Conservation (phyloP, 1,140 invertebrate species). For the Andrena cerasifolii region DNA sequence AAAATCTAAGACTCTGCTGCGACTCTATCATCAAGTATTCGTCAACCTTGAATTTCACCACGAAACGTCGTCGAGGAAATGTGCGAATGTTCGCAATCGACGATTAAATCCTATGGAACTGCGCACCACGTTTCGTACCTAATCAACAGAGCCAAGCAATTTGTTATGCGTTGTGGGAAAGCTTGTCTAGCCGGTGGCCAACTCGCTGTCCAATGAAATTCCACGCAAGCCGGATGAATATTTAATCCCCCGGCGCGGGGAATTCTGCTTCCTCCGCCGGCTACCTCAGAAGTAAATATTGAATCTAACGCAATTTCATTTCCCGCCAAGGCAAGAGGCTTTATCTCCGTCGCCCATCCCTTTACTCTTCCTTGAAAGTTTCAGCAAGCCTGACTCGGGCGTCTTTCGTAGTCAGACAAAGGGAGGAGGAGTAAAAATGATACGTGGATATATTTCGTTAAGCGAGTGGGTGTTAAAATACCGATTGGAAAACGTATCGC, state of each 20-base stretch:
- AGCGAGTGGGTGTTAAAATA: too few species aligned
- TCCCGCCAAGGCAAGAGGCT: neutral
- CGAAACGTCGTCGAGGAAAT: neutral
- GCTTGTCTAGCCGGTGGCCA: neutral
- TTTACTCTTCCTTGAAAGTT: neutral
- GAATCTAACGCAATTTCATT: neutral
- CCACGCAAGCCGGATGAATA: neutral
- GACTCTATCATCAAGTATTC: too few species aligned
- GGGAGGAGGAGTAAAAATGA: too few species aligned
- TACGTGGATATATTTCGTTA: too few species aligned
- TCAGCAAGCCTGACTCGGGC: neutral
- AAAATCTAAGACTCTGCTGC: too few species aligned
- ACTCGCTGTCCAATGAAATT: slow-evolving; percentile 40
- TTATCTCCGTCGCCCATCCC: neutral
- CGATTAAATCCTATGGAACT: neutral
- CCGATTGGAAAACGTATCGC: too few species aligned
- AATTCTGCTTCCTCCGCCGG: neutral
- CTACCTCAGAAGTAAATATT: neutral
- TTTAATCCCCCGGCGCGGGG: neutral
- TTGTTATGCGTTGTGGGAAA: slow-evolving; percentile 34
- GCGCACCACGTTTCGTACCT: slow-evolving; percentile 11
- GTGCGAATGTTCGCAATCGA: slow-evolving; percentile 26
- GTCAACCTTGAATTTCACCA: too few species aligned
- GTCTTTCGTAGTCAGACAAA: neutral
- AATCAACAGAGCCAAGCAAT: slow-evolving; percentile 17